These are phyloP conservation scores for Phallusia fumigata DNA, from an alignment of 23 tunicate species.

Conservation along the genomic window DNA sequence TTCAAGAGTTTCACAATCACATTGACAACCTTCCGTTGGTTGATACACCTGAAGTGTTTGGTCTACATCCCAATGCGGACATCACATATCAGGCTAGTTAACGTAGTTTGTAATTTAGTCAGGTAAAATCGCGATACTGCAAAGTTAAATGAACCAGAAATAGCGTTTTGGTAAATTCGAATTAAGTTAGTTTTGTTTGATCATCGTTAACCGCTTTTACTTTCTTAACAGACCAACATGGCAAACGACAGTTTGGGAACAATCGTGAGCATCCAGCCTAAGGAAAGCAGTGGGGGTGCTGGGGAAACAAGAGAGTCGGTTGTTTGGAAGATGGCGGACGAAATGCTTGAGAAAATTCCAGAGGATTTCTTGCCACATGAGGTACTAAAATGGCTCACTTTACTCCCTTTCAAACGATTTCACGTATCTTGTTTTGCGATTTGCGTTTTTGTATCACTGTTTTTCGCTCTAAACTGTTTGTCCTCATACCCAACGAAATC, in stretches of 20 bases:
- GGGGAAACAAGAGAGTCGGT: constrained; percentile 86
- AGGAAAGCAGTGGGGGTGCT: constrained; percentile 82
- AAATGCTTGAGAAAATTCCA: constrained; percentile 85
- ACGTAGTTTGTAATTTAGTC: no score
- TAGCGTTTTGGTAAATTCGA: no score
- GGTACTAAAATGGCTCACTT: constrained; percentile 11
- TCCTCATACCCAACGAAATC: no score
- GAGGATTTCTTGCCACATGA: constrained; percentile 73
- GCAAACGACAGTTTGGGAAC: constrained; percentile 73
- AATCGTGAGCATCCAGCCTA: constrained; percentile 89
- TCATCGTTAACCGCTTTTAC: background rate
- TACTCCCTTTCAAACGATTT: background rate
- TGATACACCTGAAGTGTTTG: constrained; percentile 90
- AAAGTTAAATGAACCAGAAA: no score
- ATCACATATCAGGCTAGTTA: constrained; percentile 72
- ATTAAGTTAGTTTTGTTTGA: no score
- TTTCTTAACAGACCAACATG: constrained; percentile 65
- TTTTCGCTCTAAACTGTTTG: no score
- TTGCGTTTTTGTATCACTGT: background rate
- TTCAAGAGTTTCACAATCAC: constrained; percentile 64
- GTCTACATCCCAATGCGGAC: constrained; percentile 86
- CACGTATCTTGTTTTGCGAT: background rate
- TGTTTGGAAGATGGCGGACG: constrained; percentile 82
- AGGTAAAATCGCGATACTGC: no score
- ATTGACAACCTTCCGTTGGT: constrained; percentile 77